Evolutionary conservation across 1,140 invertebrate species (phyloP).

Genomic region (Orchesella cincta): DNA sequence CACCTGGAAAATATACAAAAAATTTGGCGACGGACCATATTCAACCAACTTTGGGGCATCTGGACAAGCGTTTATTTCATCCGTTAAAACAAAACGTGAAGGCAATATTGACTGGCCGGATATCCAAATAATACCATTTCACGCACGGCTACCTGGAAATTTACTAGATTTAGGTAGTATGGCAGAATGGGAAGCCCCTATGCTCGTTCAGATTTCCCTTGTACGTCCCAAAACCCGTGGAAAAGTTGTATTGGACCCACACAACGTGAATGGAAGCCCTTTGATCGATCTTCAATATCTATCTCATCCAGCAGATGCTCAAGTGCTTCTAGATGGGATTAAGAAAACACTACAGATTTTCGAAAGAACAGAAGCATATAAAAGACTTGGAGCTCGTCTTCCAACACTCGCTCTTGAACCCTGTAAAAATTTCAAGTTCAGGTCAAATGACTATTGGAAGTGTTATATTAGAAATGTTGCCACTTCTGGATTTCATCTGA

Average conservation of each 20-base stretch:
- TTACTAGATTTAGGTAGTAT: not conserved
- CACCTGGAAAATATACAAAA: not conserved
- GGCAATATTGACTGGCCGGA: not conserved
- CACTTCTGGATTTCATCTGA: not conserved
- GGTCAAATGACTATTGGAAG: not conserved
- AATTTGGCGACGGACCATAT: not conserved
- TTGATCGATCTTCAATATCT: not conserved
- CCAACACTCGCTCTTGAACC: not conserved
- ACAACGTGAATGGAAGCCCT: not conserved
- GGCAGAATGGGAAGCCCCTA: not conserved
- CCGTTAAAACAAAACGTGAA: not conserved
- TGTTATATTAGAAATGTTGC: not conserved
- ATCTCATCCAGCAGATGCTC: not conserved
- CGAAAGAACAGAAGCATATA: not conserved
- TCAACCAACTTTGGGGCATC: not conserved
- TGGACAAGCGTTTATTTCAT: constrained; percentile 19
- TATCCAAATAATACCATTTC: not conserved
- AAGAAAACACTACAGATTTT: not conserved
- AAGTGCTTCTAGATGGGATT: not conserved
- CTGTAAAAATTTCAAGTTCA: not conserved
- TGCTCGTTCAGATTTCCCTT: not conserved
- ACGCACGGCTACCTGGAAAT: not conserved
- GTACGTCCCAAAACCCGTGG: not conserved
- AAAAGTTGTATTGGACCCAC: not conserved
- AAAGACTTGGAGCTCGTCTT: not conserved